Evolutionary conservation across 2,888 invertebrate species (phyloP).

Genomic region (Chymomyza amoena): DNA sequence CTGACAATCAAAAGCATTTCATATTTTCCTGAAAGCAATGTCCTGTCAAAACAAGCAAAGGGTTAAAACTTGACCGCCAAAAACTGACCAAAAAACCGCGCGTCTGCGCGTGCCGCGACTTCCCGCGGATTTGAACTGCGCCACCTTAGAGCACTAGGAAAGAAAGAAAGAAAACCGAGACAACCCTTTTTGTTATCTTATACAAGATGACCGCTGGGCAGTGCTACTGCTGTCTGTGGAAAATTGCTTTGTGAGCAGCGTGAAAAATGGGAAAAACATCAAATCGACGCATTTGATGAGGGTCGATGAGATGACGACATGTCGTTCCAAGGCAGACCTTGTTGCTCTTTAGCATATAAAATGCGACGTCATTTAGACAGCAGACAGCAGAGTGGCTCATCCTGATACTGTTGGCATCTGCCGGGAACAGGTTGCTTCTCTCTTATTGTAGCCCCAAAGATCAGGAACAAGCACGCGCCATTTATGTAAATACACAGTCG

Average conservation of each 20-base stretch:
- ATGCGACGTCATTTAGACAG: not conserved
- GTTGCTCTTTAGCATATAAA: not conserved
- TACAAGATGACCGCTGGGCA: conserved; percentile 46
- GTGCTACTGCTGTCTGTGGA: conserved; percentile 31
- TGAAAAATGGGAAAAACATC: conserved; percentile 59
- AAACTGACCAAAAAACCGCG: conserved; percentile 1
- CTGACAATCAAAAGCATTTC: not conserved
- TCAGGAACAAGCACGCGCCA: conserved; percentile 40
- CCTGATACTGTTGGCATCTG: conserved; percentile 11
- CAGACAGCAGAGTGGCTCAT: too few species aligned
- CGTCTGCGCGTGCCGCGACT: not conserved
- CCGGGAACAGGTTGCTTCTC: conserved; percentile 33
- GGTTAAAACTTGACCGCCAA: not conserved
- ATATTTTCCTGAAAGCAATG: not conserved
- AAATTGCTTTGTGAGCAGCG: conserved; percentile 49
- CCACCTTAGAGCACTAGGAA: not conserved
- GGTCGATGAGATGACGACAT: conserved; percentile 45
- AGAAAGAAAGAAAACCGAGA: not conserved
- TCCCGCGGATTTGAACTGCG: not conserved
- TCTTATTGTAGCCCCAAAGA: conserved; percentile 8
- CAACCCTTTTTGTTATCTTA: conserved; percentile 23
- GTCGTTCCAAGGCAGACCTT: not conserved
- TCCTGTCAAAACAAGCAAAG: not conserved
- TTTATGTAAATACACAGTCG: conserved; percentile 50
- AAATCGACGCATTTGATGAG: conserved; percentile 65